Percentiles rank a stretch among this genome's conserved stretches.
These are phyloP conservation scores for Hucho hucho DNA, from an alignment of 2,113 vertebrate genomes.

Conservation along the genomic window DNA sequence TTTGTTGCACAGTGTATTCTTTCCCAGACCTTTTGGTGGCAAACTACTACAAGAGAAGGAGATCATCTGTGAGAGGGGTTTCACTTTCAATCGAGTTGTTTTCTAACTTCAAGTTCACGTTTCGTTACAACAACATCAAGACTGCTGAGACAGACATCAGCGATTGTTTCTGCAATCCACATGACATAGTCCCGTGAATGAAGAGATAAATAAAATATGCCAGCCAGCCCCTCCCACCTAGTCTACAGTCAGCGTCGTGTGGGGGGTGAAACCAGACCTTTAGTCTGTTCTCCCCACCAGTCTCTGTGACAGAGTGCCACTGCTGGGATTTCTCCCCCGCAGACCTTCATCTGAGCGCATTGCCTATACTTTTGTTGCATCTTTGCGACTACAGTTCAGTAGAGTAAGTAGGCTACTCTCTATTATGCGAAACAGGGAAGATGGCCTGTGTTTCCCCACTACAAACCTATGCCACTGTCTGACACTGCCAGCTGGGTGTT, in stretches of 20 bases:
- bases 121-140: neutral
- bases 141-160: neutral
- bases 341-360: too few relatives aligned
- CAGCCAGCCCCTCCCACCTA: conserved; percentile 8
- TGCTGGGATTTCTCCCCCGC: conserved; percentile 4
- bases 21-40: too few relatives aligned
- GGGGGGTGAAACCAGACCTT: conserved; percentile 27
- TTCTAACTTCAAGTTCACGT: neutral
- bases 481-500: neutral
- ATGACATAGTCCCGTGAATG: neutral
- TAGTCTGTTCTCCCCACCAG: conserved; percentile 2
- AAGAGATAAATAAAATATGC: conserved; percentile 14
- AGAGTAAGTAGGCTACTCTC: neutral
- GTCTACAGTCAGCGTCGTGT: conserved; percentile 19
- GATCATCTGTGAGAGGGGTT: neutral
- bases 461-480: neutral
- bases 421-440: neutral
- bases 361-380: too few relatives aligned
- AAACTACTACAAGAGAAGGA: neutral
- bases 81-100: neutral
- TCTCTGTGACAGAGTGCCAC: conserved; percentile 13
- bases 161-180: conserved; percentile 1
- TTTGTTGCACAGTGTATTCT: neutral
- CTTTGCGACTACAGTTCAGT: neutral
- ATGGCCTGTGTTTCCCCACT: neutral